Evolutionary conservation across 1,140 invertebrate species (phyloP), one percentile per base, ranked within the genome.

Genomic region (Chlorops oryzae): DNA sequence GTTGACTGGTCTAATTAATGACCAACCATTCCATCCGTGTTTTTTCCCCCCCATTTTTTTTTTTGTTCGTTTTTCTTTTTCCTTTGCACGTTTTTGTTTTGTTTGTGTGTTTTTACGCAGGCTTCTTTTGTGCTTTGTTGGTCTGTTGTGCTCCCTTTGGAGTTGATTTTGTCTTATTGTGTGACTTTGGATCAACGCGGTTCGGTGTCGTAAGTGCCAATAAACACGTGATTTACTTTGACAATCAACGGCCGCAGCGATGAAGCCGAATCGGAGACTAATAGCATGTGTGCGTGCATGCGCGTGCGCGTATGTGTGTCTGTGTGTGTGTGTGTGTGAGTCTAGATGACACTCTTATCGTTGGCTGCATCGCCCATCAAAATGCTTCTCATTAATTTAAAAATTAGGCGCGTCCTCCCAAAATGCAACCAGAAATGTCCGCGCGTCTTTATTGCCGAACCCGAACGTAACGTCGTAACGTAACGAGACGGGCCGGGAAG

Each of bases 371-470:
- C 62, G 62, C 62, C 59, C 62, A 64, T 64, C 62, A 65, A 64
- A 62, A 64, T 64, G 61, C 62, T 62, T 62, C 62, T 64, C 62
- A 64, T 64, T 64, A 64, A 65, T 64, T 64, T 62, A 61, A 61
- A 64, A 64, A 64, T 65, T 65, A 64, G 62, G 62, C 6, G 35
- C 62, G 60, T 58, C 55, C 59, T 65, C 62, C 65, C 58, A 58
- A 62, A 60, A 62, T 61, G 52, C 50, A 55, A 45, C 52, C 54
- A 59, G 55, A 63, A 9, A 38, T 38, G n/a, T n/a, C n/a, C n/a
- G n/a, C n/a, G n/a, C n/a, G n/a, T n/a, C n/a, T n/a, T n/a, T n/a
- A n/a, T n/a, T n/a, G n/a, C n/a, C n/a, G n/a, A n/a, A n/a, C n/a
- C n/a, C n/a, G n/a, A n/a, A n/a, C n/a, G n/a, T n/a, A n/a, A n/a